A percentile compares a stretch with the other conserved stretches of the same genome.
Evolutionary conservation across 2,888 invertebrate species (phyloP).

Genomic region (Himalopsyche japonica): DNA sequence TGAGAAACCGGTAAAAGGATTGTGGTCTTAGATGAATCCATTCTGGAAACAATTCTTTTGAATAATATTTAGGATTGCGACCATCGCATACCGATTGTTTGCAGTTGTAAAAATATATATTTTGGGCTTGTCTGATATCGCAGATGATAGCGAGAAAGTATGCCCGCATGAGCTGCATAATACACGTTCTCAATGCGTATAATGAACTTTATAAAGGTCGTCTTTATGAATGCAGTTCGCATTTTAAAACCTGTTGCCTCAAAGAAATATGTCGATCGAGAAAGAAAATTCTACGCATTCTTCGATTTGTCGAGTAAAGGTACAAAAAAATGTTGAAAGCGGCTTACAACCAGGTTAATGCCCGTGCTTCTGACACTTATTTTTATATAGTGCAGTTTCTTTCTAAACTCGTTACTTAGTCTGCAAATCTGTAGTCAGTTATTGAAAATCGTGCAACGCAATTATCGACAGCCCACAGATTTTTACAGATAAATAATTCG

Average conservation of each 20-base stretch:
- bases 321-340: background rate
- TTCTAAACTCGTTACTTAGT: background rate
- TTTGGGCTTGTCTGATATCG: too few species aligned
- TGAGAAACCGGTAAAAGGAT: too few species aligned
- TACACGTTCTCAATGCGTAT: background rate
- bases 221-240: background rate
- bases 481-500: too few species aligned
- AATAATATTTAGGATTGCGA: too few species aligned
- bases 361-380: background rate
- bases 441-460: background rate
- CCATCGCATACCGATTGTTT: too few species aligned
- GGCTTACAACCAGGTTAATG: background rate
- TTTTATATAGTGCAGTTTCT: background rate
- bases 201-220: background rate
- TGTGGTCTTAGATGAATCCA: too few species aligned
- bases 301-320: background rate
- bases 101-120: too few species aligned
- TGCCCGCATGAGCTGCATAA: background rate
- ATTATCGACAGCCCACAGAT: too few species aligned
- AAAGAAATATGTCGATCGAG: background rate
- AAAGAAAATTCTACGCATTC: background rate
- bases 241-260: background rate
- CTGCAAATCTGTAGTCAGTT: background rate
- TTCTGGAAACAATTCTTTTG: too few species aligned
- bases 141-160: too few species aligned